Evolutionary conservation across 2,888 invertebrate species (phyloP).

Genomic region (Drosophila borborema): DNA sequence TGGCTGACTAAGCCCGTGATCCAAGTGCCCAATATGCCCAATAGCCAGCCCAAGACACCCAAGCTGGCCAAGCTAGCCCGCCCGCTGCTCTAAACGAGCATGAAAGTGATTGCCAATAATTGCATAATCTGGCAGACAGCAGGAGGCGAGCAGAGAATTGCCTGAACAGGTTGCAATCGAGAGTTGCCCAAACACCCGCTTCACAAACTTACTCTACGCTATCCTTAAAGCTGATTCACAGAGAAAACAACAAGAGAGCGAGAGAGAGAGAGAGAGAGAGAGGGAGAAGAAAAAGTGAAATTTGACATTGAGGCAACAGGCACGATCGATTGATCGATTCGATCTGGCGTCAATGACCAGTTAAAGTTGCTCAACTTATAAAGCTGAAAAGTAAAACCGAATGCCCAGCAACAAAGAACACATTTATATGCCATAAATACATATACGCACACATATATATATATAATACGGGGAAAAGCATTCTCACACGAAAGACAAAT

Average conservation of each 20-base stretch:
- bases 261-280: slow-evolving; percentile 15
- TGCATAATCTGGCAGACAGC: slow-evolving; percentile 70
- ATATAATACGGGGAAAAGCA: slow-evolving; percentile 44
- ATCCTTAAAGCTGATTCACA: slow-evolving; percentile 39
- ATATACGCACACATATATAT: slow-evolving; percentile 6
- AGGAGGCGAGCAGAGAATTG: slow-evolving; percentile 55
- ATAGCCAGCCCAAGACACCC: slow-evolving; percentile 18
- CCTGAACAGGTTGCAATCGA: slow-evolving; percentile 69
- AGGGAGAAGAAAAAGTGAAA: slow-evolving; percentile 59
- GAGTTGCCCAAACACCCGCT: not conserved
- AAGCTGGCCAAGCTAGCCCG: slow-evolving; percentile 43
- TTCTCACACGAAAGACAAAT: slow-evolving; percentile 79
- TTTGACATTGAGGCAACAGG: slow-evolving; percentile 70
- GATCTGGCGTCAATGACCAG: slow-evolving; percentile 68
- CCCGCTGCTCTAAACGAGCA: slow-evolving; percentile 77
- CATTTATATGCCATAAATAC: slow-evolving; percentile 52
- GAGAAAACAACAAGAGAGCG: slow-evolving; percentile 3
- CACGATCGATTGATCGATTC: slow-evolving; percentile 59
- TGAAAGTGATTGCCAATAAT: slow-evolving; percentile 79
- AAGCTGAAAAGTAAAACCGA: slow-evolving; percentile 54
- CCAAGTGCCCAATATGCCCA: slow-evolving; percentile 39
- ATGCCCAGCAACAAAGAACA: slow-evolving; percentile 64
- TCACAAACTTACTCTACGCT: not conserved
- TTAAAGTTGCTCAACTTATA: slow-evolving; percentile 39
- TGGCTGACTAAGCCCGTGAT: slow-evolving; percentile 25